Percentiles rank a stretch among this genome's conserved stretches.
Conservation (phyloP, 2,113 vertebrate genomes). For the Recurvirostra avosetta region DNA sequence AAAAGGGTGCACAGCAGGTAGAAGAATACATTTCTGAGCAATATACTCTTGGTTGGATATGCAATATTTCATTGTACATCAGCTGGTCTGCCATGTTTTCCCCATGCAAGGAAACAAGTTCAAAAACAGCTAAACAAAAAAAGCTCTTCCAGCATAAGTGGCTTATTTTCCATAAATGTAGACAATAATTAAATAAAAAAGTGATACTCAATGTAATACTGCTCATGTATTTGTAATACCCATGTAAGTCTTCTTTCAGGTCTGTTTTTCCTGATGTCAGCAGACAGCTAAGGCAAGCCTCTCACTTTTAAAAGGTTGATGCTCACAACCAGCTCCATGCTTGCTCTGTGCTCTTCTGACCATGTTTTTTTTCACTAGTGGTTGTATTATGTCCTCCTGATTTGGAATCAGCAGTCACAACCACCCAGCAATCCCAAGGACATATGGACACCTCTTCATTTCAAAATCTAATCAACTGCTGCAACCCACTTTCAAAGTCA, state of each 20-base stretch:
- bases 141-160: not conserved
- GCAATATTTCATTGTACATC: not conserved
- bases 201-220: not conserved
- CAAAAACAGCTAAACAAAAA: not conserved
- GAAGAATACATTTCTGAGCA: not conserved
- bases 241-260: not conserved
- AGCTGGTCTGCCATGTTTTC: not conserved
- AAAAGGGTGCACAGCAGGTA: not conserved
- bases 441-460: not conserved
- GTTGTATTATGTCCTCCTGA: not conserved
- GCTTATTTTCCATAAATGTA: not conserved
- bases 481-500: not conserved
- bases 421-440: not conserved
- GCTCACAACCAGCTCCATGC: not conserved
- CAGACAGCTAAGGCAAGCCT: not conserved
- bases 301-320: not conserved
- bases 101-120: not conserved
- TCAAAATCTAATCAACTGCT: not conserved
- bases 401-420: not conserved
- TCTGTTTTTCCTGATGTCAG: not conserved
- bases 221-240: not conserved
- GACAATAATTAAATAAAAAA: not conserved
- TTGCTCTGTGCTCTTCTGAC: not conserved
- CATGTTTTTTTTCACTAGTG: rapidly evolving
- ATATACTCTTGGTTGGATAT: not conserved